These are phyloP conservation scores for Phrynosoma blainvillii DNA, from an alignment of 2,113 vertebrate species.

Conservation along the genomic window DNA sequence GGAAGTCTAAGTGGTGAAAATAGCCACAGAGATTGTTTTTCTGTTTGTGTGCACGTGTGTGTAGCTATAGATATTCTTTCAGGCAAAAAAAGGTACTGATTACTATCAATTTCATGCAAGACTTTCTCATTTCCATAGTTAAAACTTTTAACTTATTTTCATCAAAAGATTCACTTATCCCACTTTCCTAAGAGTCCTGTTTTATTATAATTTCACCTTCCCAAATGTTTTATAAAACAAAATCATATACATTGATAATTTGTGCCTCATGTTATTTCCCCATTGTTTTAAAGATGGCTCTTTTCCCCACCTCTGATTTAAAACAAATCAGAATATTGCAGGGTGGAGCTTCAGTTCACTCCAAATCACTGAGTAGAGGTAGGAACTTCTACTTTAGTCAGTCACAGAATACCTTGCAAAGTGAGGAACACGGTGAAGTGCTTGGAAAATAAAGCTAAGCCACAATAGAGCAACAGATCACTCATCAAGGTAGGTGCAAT, in stretches of 20 bases:
- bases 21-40: no score
- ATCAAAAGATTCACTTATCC: not conserved
- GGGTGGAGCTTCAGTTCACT: not conserved
- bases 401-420: not conserved
- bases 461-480: not conserved
- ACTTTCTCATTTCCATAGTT: not conserved
- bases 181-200: not conserved
- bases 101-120: not conserved
- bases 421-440: not conserved
- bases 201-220: not conserved
- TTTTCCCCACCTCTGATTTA: not conserved
- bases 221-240: not conserved
- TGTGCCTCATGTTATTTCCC: not conserved
- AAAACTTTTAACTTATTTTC: not conserved
- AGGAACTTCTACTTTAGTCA: not conserved
- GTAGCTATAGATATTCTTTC: no score
- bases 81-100: no score
- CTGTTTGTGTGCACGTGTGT: no score
- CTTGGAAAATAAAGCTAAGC: not conserved
- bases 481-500: slow-evolving; percentile 1
- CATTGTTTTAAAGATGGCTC: not conserved
- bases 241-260: not conserved
- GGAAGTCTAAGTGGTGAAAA: no score
- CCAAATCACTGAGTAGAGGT: not conserved
- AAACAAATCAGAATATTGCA: not conserved